Percentiles rank a stretch among this genome's conserved stretches.
Conservation (phyloP, 2,888 invertebrate species). For the Apodemia mormo region DNA sequence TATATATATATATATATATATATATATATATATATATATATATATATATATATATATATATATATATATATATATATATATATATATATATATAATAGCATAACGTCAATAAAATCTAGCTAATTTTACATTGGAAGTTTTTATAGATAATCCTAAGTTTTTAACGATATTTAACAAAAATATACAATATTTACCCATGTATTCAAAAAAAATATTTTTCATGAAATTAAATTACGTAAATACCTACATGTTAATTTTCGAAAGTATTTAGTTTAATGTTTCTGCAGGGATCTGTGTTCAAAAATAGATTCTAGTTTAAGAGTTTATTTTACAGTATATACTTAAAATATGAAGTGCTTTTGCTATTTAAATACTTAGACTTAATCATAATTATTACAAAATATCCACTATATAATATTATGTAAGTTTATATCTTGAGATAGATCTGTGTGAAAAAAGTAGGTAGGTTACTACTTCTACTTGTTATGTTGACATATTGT, state of each 20-base stretch:
- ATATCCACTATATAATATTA: conserved; percentile 27
- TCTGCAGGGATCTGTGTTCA: conserved; percentile 63
- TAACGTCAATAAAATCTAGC: too few relatives aligned
- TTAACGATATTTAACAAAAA: neutral
- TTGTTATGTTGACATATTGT: too few relatives aligned
- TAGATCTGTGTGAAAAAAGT: neutral
- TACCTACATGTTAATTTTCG: neutral
- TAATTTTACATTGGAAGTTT: neutral
- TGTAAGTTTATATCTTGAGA: neutral
- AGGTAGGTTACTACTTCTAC: neutral
- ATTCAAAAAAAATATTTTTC: too few relatives aligned
- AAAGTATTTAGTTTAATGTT: conserved; percentile 37
- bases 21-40: too few relatives aligned
- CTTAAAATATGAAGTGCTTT: conserved; percentile 28
- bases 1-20: too few relatives aligned
- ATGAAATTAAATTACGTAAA: too few relatives aligned
- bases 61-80: too few relatives aligned
- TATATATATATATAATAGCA: too few relatives aligned
- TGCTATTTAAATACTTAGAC: conserved; percentile 32
- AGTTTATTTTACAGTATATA: conserved; percentile 20
- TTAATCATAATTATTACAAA: conserved; percentile 29
- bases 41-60: too few relatives aligned
- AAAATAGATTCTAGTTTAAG: conserved; percentile 49
- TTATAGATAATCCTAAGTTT: neutral
- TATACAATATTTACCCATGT: neutral